Evolutionary conservation across 1,140 invertebrate genomes (phyloP).

Genomic region (Ceratoteleas bidentatus): DNA sequence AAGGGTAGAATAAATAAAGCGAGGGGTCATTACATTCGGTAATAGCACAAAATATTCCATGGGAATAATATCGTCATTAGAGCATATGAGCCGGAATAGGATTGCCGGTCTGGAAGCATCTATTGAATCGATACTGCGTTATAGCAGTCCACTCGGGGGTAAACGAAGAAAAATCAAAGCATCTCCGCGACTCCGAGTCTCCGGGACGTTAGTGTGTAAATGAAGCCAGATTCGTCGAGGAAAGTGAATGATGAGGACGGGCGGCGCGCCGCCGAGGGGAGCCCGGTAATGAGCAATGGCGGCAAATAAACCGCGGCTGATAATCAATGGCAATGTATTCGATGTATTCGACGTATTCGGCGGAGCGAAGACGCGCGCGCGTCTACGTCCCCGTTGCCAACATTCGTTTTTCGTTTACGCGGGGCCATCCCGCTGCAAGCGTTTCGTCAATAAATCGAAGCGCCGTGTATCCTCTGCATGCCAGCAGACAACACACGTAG

Average conservation of each 20-base stretch:
- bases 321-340: conserved; percentile 73
- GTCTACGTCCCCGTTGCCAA: conserved; percentile 41
- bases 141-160: conserved; percentile 32
- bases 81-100: conserved; percentile 51
- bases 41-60: conserved; percentile 72
- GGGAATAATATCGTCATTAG: conserved; percentile 71
- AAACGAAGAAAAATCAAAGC: conserved; percentile 68
- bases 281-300: conserved; percentile 39
- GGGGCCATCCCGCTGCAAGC: conserved; percentile 56
- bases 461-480: conserved; percentile 43
- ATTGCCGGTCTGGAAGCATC: conserved; percentile 65
- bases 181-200: conserved; percentile 49
- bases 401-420: conserved; percentile 58
- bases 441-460: conserved; percentile 50
- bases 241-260: conserved; percentile 50
- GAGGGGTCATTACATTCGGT: conserved; percentile 67
- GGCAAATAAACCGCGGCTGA: conserved; percentile 67
- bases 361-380: conserved; percentile 42
- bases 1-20: conserved; percentile 66
- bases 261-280: conserved; percentile 26
- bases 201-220: conserved; percentile 72
- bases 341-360: conserved; percentile 32
- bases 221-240: conserved; percentile 66
- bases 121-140: conserved; percentile 62
- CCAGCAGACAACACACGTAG: conserved; percentile 27